phyloP scores from a whole-genome alignment of 2,797 vertebrate genomes.

The Phaenicophaeus curvirostris region DNA sequence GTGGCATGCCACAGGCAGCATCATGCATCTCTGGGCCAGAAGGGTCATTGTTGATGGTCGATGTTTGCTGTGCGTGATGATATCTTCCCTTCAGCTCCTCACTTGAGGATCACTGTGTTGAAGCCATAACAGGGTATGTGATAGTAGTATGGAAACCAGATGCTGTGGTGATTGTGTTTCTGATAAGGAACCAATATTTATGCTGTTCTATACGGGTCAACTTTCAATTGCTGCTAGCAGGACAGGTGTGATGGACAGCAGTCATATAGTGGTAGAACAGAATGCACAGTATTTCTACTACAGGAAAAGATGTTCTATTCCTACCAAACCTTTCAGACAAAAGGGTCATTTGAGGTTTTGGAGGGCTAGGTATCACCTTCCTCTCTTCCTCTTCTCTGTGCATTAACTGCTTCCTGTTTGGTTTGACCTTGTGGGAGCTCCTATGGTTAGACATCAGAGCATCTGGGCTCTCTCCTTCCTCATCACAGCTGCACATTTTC shows the following conservation, averaged over 20 bases:
- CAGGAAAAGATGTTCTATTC: not conserved
- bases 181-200: not conserved
- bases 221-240: not conserved
- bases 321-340: not conserved
- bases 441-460: accelerated
- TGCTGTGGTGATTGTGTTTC: not conserved
- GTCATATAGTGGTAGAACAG: not conserved
- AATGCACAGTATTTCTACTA: not conserved
- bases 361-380: not conserved
- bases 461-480: not conserved
- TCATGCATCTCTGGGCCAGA: not conserved
- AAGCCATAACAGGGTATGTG: not conserved
- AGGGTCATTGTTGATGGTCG: not conserved
- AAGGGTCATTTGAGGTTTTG: not conserved
- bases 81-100: not conserved
- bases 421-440: not conserved
- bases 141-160: not conserved
- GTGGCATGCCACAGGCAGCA: not conserved
- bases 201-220: not conserved
- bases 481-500: not conserved
- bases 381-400: not conserved
- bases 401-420: not conserved
- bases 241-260: not conserved
- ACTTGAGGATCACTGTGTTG: not conserved
- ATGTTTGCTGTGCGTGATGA: not conserved